Evolutionary conservation across 2,113 vertebrate species (phyloP).

Genomic region (Camelus bactrianus): DNA sequence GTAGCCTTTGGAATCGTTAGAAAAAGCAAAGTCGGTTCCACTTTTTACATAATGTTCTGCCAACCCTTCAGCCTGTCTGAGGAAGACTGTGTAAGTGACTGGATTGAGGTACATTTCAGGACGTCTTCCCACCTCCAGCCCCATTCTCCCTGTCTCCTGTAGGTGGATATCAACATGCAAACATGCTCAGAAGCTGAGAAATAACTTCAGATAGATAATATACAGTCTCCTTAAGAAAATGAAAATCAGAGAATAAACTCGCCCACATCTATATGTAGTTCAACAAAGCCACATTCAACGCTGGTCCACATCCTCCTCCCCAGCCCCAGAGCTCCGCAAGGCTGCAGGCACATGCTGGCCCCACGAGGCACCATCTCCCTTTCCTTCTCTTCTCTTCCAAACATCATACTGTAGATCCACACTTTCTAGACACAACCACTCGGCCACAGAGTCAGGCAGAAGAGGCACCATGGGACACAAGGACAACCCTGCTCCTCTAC

Average conservation of each 20-base stretch:
- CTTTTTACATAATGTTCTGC: slow-evolving; percentile 46
- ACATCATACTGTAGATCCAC: not conserved
- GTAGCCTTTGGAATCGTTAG: slow-evolving; percentile 57
- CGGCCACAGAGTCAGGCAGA: not conserved
- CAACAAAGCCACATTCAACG: accelerated
- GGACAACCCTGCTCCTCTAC: not conserved
- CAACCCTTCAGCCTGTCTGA: not conserved
- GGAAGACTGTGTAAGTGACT: not conserved
- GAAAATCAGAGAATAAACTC: not conserved
- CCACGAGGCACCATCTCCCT: not conserved
- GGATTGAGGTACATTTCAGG: not conserved
- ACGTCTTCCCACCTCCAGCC: not conserved
- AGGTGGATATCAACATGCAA: not conserved
- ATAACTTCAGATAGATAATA: not conserved
- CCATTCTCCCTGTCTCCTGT: not conserved
- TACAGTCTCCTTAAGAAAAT: slow-evolving; percentile 19
- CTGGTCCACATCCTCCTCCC: not conserved
- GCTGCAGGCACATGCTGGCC: not conserved
- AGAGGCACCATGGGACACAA: accelerated
- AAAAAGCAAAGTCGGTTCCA: slow-evolving; percentile 50
- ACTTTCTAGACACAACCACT: not conserved
- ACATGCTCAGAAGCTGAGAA: slow-evolving; percentile 22
- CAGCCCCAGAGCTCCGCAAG: no score
- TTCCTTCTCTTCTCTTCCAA: not conserved
- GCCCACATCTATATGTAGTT: accelerated